Conservation (phyloP, 2,113 vertebrate species). For the Solea solea region DNA sequence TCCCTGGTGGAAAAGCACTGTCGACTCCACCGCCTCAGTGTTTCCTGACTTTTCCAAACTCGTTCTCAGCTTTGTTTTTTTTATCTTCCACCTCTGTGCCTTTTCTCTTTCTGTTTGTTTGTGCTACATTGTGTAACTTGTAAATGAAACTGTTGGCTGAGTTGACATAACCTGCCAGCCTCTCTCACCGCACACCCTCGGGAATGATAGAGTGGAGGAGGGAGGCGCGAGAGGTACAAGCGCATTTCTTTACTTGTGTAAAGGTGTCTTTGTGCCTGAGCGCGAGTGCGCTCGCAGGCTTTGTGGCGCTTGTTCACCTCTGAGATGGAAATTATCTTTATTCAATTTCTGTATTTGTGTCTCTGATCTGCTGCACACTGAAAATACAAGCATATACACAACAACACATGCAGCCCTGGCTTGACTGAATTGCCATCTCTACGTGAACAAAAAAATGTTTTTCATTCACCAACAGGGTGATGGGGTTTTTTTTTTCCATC, state of each 20-base stretch:
- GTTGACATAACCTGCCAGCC: conserved; percentile 55
- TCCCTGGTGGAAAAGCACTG: conserved; percentile 38
- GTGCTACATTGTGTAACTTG: conserved; percentile 45
- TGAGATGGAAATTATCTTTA: conserved; percentile 42
- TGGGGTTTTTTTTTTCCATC: background rate
- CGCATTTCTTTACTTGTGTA: conserved; percentile 25
- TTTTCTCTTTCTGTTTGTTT: conserved; percentile 35
- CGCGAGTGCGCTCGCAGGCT: background rate
- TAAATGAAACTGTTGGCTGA: conserved; percentile 56
- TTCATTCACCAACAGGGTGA: background rate
- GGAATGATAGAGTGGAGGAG: conserved; percentile 5
- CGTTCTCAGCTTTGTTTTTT: conserved; percentile 8
- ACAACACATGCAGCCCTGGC: background rate
- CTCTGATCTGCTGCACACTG: conserved; percentile 27
- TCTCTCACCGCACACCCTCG: conserved; percentile 25
- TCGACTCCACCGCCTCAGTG: conserved; percentile 26
- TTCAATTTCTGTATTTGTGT: conserved; percentile 39
- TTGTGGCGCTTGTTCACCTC: conserved; percentile 30
- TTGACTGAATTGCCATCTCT: conserved; percentile 5
- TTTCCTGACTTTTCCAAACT: conserved; percentile 50
- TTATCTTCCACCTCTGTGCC: background rate
- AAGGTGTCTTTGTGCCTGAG: conserved; percentile 34
- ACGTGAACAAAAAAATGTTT: background rate
- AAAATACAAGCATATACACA: background rate
- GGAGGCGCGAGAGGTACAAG: conserved; percentile 6